phyloP scores from a whole-genome alignment of 2,113 vertebrate genomes.

The Pagrus major region DNA sequence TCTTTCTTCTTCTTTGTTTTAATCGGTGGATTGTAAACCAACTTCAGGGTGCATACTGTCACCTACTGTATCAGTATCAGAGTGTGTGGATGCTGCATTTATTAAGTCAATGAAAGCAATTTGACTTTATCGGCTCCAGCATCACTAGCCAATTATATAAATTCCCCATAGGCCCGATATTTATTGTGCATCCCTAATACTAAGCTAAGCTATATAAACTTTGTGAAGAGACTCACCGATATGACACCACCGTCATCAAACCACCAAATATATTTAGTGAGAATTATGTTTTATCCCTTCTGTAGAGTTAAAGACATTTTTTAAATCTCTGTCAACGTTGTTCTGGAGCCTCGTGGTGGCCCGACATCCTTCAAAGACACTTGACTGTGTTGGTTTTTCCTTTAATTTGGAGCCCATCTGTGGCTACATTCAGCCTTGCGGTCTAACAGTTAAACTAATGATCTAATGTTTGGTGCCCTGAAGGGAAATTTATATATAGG shows the following conservation, averaged over 20 bases:
- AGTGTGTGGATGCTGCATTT: too few relatives aligned
- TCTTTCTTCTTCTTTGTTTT: too few relatives aligned
- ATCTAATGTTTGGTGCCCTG: slow-evolving; percentile 1
- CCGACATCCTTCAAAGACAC: background rate
- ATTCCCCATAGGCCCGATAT: too few relatives aligned
- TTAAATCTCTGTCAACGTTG: background rate
- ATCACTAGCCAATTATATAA: too few relatives aligned
- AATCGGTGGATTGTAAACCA: too few relatives aligned
- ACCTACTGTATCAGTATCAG: too few relatives aligned
- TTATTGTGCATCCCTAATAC: too few relatives aligned
- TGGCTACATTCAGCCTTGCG: slow-evolving; percentile 1
- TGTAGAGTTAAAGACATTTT: background rate
- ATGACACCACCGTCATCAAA: background rate
- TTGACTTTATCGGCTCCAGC: too few relatives aligned
- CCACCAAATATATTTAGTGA: background rate
- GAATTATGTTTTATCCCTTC: background rate
- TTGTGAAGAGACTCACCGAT: background rate
- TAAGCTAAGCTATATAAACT: too few relatives aligned
- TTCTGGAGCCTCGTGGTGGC: background rate
- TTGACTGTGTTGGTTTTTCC: background rate
- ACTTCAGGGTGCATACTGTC: too few relatives aligned
- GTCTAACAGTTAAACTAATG: slow-evolving; percentile 13
- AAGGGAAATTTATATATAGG: background rate
- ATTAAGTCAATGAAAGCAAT: too few relatives aligned
- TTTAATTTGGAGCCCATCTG: slow-evolving; percentile 19